Base-by-base conservation (phyloP, 2,888 invertebrate genomes). In the Dolichopus griseipennis region DNA sequence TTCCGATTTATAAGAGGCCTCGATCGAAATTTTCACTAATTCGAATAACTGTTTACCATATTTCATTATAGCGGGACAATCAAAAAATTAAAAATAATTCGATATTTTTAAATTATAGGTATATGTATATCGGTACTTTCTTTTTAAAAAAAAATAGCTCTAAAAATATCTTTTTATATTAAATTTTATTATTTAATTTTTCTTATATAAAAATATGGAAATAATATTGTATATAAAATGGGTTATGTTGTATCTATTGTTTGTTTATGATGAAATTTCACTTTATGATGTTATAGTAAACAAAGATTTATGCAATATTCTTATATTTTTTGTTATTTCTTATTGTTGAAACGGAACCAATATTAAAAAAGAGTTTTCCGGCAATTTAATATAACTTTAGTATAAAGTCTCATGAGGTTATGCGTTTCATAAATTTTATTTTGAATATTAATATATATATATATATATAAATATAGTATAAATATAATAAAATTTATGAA, bases 341-440 rank as follows among this genome's bases (percentile, higher is more conserved):
- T 66, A 70, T 70, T 71, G 71, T 71, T 71, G 69, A 70, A 71
- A 71, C 71, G 71, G 71, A 71, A 71, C 71, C 70, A 71, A 71
- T 71, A 37, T 52, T n/a, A 71, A 70, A 70, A 27, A 27, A 69
- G 71, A 71, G 71, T 71, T 71, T 70, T 70, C 71, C 71, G 71
- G 70, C 68, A 71, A 71, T 71, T 70, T 71, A 71, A 71, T 71
- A 71, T 68, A 63, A 70, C 71, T 69, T 70, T 69, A 69, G 67
- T 52, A n/a, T n/a, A 67, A 64, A 64, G 41, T 68, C 68, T 68
- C 67, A 66, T 71, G 69, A 69, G 69, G 66, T 69, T 71, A 52
- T 52, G 66, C 65, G 15, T 52, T 6, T 52, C 15, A 6, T 52
- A 18, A 12, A 2, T n/a, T 18, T 52, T 52, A 2, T 52, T 52